These are phyloP conservation scores for Drosophila melanogaster DNA, from an alignment of 1,140 invertebrate genomes.

Conservation along the genomic window Release_6_plus_ISO1_MT NT_033779.5:17346001-17346500, in stretches of 20 bases:
- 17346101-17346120: constrained; percentile 34
- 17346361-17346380: constrained; percentile 69
- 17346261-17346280: constrained; percentile 50
- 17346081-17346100: constrained; percentile 78
- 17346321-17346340: constrained; percentile 50
- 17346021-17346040: constrained; percentile 69
- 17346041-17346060: constrained; percentile 46
- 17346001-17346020: constrained; percentile 39
- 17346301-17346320: constrained; percentile 18
- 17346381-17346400: constrained; percentile 64
- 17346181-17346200: constrained; percentile 84
- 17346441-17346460: constrained; percentile 41
- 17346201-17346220: constrained; percentile 84
- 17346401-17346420: constrained; percentile 56
- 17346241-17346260: constrained; percentile 80
- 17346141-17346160: constrained; percentile 81
- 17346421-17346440: constrained; percentile 65
- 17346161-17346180: constrained; percentile 84
- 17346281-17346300: constrained; percentile 2
- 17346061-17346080: constrained; percentile 53
- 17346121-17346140: neutral
- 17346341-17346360: constrained; percentile 47
- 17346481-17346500: constrained; percentile 64
- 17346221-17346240: constrained; percentile 84
- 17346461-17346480: constrained; percentile 77